Base-by-base conservation (phyloP, 1,140 invertebrate species). In the Hesperophylax magnus region DNA sequence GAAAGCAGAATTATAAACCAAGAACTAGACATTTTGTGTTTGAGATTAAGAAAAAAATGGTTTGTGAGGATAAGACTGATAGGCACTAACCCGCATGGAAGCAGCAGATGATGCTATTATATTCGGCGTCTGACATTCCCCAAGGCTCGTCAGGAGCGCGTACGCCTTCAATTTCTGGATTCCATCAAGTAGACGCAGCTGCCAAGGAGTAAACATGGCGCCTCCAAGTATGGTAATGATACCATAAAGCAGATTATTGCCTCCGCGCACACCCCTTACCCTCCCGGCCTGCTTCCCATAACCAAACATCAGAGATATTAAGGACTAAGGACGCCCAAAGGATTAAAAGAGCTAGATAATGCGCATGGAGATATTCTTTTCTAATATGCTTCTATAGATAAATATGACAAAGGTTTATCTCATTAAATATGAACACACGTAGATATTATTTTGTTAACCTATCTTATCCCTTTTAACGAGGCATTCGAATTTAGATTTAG, bases 161-260 rank as follows among this genome's bases (percentile, higher is more conserved):
- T 53, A 15, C 31, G 69, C 27, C 47, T 53, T 72, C 69, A 81
- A 81, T 77, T 76, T 81, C 54, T 58, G 63, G 74, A 76, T 81
- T 81, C 74, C 74, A 81, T 81, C 79, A 76, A 76, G 72, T 58
- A 77, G 79, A 54, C 79, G 56, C 79, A 81, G 72, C 79, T 81
- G 79, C 79, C 34, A 53, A 27, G 53, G 72, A 22, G 78, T 54
- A 75, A 80, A 80, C 78, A 80, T 75, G 78, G 63, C 78, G 78
- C 56, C 79, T 67, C 72, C 72, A 34, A 67, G 74, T 81, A 77
- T 77, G 79, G 79, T 81, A 76, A 81, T 81, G 79, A 76, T 76
- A 65, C 53, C 79, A 81, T 81, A 81, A 81, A 81, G 79, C 53
- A 65, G 79, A 81, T 81, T 81, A 81, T 81, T 81, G 71, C 63